These are phyloP conservation scores for Agrochola macilenta DNA, from an alignment of 2,888 invertebrate species.

Conservation along the genomic window DNA sequence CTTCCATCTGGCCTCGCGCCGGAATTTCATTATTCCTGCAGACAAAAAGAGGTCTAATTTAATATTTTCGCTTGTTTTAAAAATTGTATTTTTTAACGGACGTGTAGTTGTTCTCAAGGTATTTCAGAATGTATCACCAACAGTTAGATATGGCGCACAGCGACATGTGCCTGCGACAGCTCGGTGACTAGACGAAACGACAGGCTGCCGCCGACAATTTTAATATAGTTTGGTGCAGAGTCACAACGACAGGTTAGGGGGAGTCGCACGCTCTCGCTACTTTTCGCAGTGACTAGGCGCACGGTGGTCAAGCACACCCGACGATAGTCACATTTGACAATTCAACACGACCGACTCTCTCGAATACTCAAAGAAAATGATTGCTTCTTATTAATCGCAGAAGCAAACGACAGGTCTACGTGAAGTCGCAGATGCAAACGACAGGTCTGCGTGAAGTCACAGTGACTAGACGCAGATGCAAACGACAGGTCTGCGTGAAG, in stretches of 20 bases:
- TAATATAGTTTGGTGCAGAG: not conserved
- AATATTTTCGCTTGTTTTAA: conserved; percentile 15
- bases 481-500: no score
- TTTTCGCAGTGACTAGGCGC: no score
- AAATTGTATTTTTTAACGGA: not conserved
- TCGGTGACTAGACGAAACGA: no score
- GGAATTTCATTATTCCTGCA: conserved; percentile 78
- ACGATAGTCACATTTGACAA: not conserved
- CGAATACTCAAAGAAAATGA: no score
- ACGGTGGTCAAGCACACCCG: not conserved
- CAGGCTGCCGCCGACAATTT: no score
- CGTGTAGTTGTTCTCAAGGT: conserved; percentile 25
- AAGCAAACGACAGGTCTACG: not conserved
- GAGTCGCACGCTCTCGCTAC: not conserved
- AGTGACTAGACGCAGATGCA: not conserved
- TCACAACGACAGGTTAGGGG: not conserved
- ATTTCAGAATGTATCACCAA: conserved; percentile 7
- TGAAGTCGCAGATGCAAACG: not conserved
- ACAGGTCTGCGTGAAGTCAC: not conserved
- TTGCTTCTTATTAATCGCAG: not conserved
- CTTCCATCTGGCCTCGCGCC: conserved; percentile 85
- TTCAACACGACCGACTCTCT: no score
- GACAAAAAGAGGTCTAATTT: conserved; percentile 66
- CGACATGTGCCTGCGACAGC: not conserved
- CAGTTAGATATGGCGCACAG: not conserved